Percentiles rank a stretch among this genome's conserved stretches.
phyloP scores from a whole-genome alignment of 1,140 invertebrate species.

The Ips nitidus region DNA sequence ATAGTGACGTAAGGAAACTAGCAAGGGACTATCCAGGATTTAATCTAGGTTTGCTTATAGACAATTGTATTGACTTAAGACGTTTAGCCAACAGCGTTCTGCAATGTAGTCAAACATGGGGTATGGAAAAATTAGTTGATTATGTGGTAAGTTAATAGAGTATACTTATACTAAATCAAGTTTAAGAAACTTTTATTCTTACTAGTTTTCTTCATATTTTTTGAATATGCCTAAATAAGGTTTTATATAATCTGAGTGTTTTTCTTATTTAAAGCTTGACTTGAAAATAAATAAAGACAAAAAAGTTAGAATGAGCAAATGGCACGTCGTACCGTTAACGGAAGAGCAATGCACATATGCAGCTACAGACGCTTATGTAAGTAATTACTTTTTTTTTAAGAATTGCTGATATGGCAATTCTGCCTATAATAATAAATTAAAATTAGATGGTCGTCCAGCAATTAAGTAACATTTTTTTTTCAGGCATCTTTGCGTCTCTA shows the following conservation, averaged over 20 bases:
- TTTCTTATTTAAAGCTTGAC: constrained; percentile 51
- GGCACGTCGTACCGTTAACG: constrained; percentile 60
- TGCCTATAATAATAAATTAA: not conserved
- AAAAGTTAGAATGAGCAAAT: constrained; percentile 62
- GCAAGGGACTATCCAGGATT: constrained; percentile 63
- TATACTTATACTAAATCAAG: constrained; percentile 14
- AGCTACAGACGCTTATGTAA: constrained; percentile 68
- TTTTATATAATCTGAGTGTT: no score
- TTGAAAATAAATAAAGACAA: constrained; percentile 60
- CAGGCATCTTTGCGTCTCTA: constrained; percentile 40
- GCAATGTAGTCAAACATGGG: constrained; percentile 60
- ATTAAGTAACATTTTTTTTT: constrained; percentile 23
- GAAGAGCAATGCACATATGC: constrained; percentile 62
- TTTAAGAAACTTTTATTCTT: not conserved
- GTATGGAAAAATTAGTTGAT: constrained; percentile 60
- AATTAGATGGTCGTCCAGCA: not conserved
- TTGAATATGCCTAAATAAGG: not conserved
- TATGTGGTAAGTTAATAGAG: constrained; percentile 55
- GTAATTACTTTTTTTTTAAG: constrained; percentile 10
- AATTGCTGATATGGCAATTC: no score
- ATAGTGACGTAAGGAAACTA: constrained; percentile 65
- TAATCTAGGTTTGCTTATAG: constrained; percentile 56
- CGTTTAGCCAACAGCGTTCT: constrained; percentile 59
- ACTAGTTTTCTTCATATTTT: not conserved
- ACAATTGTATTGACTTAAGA: constrained; percentile 63